These are phyloP conservation scores for Agapornis canus DNA, from an alignment of 2,797 vertebrate genomes.

Conservation along the genomic window DNA sequence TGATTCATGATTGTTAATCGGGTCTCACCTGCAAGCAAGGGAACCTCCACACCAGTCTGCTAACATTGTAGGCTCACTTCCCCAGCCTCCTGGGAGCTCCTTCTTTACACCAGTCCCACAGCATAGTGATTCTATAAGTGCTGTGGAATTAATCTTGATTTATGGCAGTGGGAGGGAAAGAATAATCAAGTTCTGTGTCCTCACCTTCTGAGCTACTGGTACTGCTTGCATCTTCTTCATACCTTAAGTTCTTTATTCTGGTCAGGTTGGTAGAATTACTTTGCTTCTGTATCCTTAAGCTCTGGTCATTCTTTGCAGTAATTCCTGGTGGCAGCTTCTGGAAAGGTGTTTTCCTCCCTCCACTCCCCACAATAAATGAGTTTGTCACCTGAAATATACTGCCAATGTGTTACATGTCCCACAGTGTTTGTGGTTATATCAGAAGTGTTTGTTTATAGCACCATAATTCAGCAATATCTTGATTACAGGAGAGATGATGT, in stretches of 20 bases:
- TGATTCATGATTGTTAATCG: slow-evolving; percentile 26
- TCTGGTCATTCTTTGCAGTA: slow-evolving; percentile 13
- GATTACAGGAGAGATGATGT: slow-evolving; percentile 61
- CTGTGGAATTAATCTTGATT: slow-evolving; percentile 31
- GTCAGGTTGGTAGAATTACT: neutral
- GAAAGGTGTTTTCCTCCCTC: slow-evolving; percentile 58
- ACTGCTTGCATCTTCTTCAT: neutral
- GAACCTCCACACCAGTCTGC: neutral
- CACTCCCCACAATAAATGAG: slow-evolving; percentile 54
- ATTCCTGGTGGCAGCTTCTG: slow-evolving; percentile 45
- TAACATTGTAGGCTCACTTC: neutral
- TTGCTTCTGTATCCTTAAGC: neutral
- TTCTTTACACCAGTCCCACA: neutral
- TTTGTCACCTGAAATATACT: slow-evolving; percentile 70
- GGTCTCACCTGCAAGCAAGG: slow-evolving; percentile 25
- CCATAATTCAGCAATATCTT: slow-evolving; percentile 71
- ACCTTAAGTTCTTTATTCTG: neutral
- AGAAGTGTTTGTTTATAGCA: slow-evolving; percentile 71
- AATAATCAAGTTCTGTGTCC: neutral
- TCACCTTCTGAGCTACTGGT: slow-evolving; percentile 9
- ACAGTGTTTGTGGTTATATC: slow-evolving; percentile 66
- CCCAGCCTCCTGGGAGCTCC: neutral
- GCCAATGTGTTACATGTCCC: slow-evolving; percentile 66
- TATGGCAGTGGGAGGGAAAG: neutral
- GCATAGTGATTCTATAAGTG: neutral